Conservation (phyloP, 2,113 vertebrate genomes). For the Neolamprologus devosi region DNA sequence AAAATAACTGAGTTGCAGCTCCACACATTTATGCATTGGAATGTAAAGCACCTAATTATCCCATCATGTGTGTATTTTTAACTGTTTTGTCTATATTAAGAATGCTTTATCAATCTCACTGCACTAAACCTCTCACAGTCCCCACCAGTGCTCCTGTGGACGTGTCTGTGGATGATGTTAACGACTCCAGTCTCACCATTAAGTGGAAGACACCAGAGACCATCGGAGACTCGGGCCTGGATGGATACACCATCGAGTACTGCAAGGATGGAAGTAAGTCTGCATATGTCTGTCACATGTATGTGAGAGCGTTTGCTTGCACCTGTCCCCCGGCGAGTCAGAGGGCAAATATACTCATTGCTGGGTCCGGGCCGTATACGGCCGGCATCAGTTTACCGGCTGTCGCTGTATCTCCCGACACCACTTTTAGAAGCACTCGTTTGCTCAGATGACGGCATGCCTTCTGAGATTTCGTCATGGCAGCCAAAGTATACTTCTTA, state of each 20-base stretch:
- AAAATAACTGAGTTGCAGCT: background rate
- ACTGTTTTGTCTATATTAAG: background rate
- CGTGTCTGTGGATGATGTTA: conserved; percentile 80
- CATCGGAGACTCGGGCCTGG: conserved; percentile 67
- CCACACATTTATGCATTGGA: background rate
- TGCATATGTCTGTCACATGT: background rate
- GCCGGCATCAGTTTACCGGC: conserved; percentile 44
- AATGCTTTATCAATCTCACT: background rate
- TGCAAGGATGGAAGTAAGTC: conserved; percentile 84
- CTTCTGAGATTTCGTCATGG: conserved; percentile 29
- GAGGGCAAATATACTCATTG: conserved; percentile 51
- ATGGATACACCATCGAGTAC: conserved; percentile 83
- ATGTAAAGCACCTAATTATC: background rate
- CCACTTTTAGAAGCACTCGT: conserved; percentile 59
- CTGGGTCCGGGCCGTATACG: conserved; percentile 48
- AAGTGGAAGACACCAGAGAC: conserved; percentile 80
- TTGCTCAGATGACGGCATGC: conserved; percentile 44
- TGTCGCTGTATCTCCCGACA: conserved; percentile 52
- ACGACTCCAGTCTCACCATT: conserved; percentile 73
- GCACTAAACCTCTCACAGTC: conserved; percentile 48
- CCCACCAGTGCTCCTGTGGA: conserved; percentile 76
- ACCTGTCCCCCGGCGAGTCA: conserved; percentile 64
- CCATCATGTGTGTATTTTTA: background rate
- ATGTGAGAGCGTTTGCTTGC: conserved; percentile 11
- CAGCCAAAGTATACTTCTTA: conserved; percentile 21